Evolutionary conservation across 1,140 invertebrate species (phyloP), one percentile per base, ranked within the genome.

Genomic region (Drosophila simulans): DNA sequence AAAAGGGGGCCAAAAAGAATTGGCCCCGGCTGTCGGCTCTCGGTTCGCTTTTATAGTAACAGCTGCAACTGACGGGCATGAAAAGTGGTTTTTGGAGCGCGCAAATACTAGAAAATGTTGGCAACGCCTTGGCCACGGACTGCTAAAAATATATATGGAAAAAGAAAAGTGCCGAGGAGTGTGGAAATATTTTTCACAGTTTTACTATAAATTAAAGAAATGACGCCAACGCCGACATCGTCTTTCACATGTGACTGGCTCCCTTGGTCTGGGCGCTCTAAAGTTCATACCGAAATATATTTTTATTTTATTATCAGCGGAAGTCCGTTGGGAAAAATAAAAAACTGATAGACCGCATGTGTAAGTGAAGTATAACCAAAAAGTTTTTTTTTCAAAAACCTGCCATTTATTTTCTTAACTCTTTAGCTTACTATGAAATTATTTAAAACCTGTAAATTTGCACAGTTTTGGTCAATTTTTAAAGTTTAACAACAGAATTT

Each of bases 11-110:
- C 27, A 57, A 70, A 70, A 70, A 71, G 68, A 71, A 71, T 52
- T 54, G 49, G 48, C 58, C 73, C 54, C 79, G 54, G 52, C 74
- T 78, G 78, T 66, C 66, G 54, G 57, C 37, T 76, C 49, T 76
- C 31, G 42, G 72, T 64, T 62, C 56, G 55, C 73, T 39, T 80
- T 64, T 81, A 59, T 77, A 77, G 85, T 76, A 89, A 90, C 84
- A 89, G 84, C 84, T 89, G 85, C 84, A 90, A 77, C 56, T 89
- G 84, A 89, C 86, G 85, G 81, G 85, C 84, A 84, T 89, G 84
- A 89, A 89, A 89, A 89, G 84, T 89, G 84, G 77, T 89, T 89
- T 89, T 73, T 68, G 60, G 53, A 75, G 78, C 70, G 70, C 75
- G 71, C 64, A 76, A 77, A 83, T 85, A 70, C 57, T 52, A 60